Evolutionary conservation across 1,140 invertebrate genomes (phyloP).

Genomic region (Drosophila navojoa): DNA sequence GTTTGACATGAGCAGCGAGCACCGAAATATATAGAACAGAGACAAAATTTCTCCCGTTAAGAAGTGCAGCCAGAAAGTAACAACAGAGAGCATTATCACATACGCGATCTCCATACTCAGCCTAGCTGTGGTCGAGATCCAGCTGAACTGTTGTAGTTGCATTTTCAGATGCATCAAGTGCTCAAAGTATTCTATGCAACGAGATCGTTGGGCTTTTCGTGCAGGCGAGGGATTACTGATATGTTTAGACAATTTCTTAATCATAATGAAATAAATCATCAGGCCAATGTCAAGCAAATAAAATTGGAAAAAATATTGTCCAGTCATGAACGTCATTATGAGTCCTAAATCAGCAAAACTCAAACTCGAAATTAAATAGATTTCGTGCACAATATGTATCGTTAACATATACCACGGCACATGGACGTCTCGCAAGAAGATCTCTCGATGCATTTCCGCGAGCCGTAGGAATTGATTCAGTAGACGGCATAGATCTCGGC

Average conservation of each 20-base stretch:
- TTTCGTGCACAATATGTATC: not conserved
- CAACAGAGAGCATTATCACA: not conserved
- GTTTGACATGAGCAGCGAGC: not conserved
- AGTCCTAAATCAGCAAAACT: no score
- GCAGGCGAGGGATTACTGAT: not conserved
- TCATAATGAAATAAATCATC: not conserved
- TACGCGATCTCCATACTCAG: not conserved
- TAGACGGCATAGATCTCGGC: not conserved
- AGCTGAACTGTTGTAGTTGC: not conserved
- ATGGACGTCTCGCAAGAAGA: not conserved
- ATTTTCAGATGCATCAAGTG: not conserved
- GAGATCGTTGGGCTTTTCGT: not conserved
- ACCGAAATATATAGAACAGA: no score
- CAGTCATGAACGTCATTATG: not conserved
- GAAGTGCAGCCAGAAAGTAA: not conserved
- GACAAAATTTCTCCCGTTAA: not conserved
- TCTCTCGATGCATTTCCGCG: not conserved
- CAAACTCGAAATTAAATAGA: not conserved
- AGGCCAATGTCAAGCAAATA: slow-evolving; percentile 1
- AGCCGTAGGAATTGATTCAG: not conserved
- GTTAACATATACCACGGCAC: not conserved
- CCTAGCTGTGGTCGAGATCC: not conserved
- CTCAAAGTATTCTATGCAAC: slow-evolving; percentile 1
- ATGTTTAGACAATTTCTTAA: not conserved
- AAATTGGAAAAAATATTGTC: not conserved